Percentiles rank a stretch among this genome's conserved stretches.
Conservation (phyloP, 2,113 vertebrate genomes). For the Chitala chitala region DNA sequence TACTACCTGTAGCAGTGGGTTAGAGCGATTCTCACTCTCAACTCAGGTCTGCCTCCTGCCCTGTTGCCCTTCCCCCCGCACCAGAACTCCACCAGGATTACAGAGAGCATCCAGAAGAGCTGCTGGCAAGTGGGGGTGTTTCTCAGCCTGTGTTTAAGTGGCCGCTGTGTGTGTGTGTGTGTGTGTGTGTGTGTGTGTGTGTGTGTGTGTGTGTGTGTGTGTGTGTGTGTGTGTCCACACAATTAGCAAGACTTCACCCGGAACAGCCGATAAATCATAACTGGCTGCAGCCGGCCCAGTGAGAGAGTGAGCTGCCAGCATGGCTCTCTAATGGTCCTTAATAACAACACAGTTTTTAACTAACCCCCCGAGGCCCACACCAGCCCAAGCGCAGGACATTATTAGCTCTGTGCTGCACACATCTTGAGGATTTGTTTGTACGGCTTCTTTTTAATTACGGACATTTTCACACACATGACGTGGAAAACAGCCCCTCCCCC, state of each 20-base stretch:
- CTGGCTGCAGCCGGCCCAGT: background rate
- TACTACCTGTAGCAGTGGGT: background rate
- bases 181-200: no score
- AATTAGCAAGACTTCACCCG: background rate
- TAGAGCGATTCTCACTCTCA: background rate
- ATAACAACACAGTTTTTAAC: conserved; percentile 7
- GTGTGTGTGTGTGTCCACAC: background rate
- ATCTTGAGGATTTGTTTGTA: background rate
- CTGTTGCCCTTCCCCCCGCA: background rate
- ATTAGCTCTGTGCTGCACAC: background rate
- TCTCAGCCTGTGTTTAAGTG: background rate
- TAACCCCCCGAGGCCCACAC: background rate
- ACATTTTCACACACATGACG: background rate
- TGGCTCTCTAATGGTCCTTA: conserved; percentile 1
- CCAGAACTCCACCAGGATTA: background rate
- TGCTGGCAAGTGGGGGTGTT: background rate
- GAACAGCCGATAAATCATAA: background rate
- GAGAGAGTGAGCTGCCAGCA: no score
- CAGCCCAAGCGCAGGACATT: background rate
- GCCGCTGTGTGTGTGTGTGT: no score
- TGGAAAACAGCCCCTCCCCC: background rate
- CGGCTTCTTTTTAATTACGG: background rate
- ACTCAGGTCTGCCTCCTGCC: background rate
- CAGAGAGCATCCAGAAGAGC: background rate
- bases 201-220: no score